Percentiles rank a stretch among this genome's conserved stretches.
phyloP scores from a whole-genome alignment of 2,888 invertebrate genomes.

The Leptinotarsa tumamoca region DNA sequence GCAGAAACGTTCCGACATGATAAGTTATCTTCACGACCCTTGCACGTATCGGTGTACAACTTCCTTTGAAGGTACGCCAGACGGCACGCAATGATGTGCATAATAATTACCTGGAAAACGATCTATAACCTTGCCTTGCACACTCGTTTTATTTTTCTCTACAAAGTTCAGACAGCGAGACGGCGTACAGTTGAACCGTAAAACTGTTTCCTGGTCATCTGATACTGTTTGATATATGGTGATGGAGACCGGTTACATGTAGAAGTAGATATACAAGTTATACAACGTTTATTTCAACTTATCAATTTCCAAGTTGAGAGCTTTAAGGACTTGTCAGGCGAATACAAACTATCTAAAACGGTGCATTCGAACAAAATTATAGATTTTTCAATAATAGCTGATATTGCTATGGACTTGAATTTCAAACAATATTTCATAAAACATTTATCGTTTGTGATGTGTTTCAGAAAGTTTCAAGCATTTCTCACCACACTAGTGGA shows the following conservation, averaged over 20 bases:
- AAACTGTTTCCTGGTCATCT: background rate
- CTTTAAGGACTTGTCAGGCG: background rate
- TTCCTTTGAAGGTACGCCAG: slow-evolving; percentile 60
- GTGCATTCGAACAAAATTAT: no score
- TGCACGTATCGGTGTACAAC: slow-evolving; percentile 62
- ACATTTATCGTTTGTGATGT: no score
- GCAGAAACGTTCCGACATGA: slow-evolving; percentile 41
- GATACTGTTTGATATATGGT: slow-evolving; percentile 2
- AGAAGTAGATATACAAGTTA: background rate
- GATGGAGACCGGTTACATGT: background rate
- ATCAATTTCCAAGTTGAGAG: background rate
- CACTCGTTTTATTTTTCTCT: slow-evolving; percentile 19
- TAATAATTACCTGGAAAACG: slow-evolving; percentile 58
- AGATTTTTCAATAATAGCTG: no score
- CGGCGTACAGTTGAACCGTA: background rate
- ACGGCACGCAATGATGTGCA: slow-evolving; percentile 66
- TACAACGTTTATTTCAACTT: no score
- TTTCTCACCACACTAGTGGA: no score
- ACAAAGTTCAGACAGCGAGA: slow-evolving; percentile 2
- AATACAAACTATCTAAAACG: no score
- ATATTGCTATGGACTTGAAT: no score
- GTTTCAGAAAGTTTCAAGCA: no score
- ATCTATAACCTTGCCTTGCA: slow-evolving; percentile 30
- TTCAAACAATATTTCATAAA: no score
- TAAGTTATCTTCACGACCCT: slow-evolving; percentile 44